These are phyloP conservation scores for Heterohyrax brucei DNA, from an alignment of 2,797 vertebrate genomes.

Conservation along the genomic window DNA sequence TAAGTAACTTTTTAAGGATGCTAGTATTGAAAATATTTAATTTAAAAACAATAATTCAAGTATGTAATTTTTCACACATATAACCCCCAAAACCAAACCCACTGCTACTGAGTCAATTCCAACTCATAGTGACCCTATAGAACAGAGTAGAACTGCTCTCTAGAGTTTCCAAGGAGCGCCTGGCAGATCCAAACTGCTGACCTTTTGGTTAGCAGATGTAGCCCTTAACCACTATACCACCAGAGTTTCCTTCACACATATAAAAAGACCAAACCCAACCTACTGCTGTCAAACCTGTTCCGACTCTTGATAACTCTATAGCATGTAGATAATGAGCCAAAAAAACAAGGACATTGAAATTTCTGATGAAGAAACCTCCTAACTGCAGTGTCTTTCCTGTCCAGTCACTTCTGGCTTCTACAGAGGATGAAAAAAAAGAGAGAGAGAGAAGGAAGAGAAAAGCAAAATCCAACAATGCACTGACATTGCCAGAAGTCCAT, in stretches of 20 bases:
- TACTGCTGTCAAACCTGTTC: too few species aligned
- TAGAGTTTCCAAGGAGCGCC: too few species aligned
- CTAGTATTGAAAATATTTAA: not conserved
- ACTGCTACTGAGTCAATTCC: too few species aligned
- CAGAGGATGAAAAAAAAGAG: not conserved
- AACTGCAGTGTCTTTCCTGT: not conserved
- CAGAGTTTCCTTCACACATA: too few species aligned
- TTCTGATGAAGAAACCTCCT: not conserved
- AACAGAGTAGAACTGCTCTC: too few species aligned
- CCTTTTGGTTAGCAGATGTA: too few species aligned
- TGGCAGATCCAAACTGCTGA: too few species aligned
- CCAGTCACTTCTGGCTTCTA: not conserved
- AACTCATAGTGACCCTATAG: too few species aligned
- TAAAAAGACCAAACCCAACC: too few species aligned
- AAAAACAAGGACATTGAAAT: not conserved
- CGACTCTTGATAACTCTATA: too few species aligned
- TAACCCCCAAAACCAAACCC: too few species aligned
- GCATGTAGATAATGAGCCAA: not conserved
- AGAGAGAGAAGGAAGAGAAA: conserved; percentile 54
- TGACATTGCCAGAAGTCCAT: conserved; percentile 31
- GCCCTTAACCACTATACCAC: too few species aligned
- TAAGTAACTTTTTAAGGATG: not conserved
- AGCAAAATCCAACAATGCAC: not conserved
- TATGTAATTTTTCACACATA: not conserved
- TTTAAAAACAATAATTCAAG: not conserved